Evolutionary conservation across 2,797 vertebrate genomes (phyloP).

Genomic region (Ceyx erithaca): DNA sequence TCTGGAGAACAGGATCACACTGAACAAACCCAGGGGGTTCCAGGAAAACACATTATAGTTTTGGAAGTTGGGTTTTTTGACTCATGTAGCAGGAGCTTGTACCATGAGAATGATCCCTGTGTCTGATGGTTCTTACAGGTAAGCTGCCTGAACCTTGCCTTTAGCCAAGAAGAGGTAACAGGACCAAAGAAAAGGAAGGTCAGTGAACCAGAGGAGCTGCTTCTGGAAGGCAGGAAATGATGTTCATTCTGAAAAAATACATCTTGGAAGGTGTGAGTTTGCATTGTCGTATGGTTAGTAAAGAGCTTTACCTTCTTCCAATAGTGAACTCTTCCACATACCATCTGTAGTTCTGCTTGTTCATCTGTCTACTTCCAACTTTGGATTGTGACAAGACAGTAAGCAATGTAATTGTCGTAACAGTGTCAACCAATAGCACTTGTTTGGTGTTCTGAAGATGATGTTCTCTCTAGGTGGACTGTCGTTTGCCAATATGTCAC

Average conservation of each 20-base stretch:
- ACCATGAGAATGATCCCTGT: constrained; percentile 44
- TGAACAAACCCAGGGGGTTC: constrained; percentile 19
- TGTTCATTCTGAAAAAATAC: background rate
- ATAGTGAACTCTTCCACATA: background rate
- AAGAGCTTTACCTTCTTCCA: background rate
- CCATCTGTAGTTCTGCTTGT: background rate
- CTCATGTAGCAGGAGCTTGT: background rate
- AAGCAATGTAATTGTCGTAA: background rate
- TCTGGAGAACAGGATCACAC: constrained; percentile 23
- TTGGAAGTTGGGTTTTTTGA: constrained; percentile 52
- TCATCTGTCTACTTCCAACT: background rate
- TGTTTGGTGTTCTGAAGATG: constrained; percentile 29
- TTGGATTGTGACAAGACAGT: background rate
- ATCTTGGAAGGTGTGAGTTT: constrained; percentile 44
- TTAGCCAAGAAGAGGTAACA: constrained; percentile 67
- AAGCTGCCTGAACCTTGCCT: constrained; percentile 46
- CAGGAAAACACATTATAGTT: constrained; percentile 13
- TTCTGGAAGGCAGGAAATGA: constrained; percentile 45
- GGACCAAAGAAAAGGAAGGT: constrained; percentile 71
- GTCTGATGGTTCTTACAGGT: constrained; percentile 76
- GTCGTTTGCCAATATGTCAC: background rate
- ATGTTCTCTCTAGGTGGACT: background rate
- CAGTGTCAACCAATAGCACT: background rate
- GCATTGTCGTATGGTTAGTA: background rate
- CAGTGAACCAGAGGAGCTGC: constrained; percentile 69